Evolutionary conservation across 2,797 vertebrate genomes (phyloP).

Genomic region (Acanthurus lineatus): DNA sequence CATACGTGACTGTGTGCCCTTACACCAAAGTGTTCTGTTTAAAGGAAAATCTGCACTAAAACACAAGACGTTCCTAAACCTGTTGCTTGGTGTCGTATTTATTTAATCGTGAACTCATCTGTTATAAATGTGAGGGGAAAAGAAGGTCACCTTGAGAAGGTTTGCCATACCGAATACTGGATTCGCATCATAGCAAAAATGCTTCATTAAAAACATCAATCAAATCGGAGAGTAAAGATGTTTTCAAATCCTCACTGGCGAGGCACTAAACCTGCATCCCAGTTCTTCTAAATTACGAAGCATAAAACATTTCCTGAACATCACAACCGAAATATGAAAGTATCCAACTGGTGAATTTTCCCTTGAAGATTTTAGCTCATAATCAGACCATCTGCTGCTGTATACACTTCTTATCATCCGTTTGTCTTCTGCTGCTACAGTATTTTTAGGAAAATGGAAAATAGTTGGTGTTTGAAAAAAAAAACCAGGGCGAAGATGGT

Average conservation of each 20-base stretch:
- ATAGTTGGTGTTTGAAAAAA: slow-evolving; percentile 10
- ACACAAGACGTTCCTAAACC: neutral
- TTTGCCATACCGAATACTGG: slow-evolving; percentile 1
- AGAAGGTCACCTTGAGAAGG: slow-evolving; percentile 47
- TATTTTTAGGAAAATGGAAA: slow-evolving; percentile 26
- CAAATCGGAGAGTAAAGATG: slow-evolving; percentile 33
- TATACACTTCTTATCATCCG: neutral
- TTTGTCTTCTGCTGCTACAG: slow-evolving; percentile 12
- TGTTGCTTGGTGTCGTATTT: slow-evolving; percentile 22
- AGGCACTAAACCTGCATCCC: neutral
- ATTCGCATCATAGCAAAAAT: slow-evolving; percentile 28
- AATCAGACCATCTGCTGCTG: slow-evolving; percentile 25
- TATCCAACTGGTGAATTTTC: neutral
- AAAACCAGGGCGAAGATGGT: neutral
- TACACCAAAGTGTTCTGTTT: neutral
- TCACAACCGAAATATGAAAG: slow-evolving; percentile 5
- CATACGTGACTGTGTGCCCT: too few species aligned
- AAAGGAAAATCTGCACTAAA: neutral
- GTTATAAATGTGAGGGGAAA: slow-evolving; percentile 22
- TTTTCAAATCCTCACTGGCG: slow-evolving; percentile 4
- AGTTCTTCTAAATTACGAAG: slow-evolving; percentile 17
- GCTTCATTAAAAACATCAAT: slow-evolving; percentile 46
- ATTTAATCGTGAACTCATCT: neutral
- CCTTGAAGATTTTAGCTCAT: slow-evolving; percentile 4
- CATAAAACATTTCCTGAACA: neutral